These are phyloP conservation scores for Prosapia bicincta DNA, from an alignment of 2,888 invertebrate genomes.

Conservation along the genomic window DNA sequence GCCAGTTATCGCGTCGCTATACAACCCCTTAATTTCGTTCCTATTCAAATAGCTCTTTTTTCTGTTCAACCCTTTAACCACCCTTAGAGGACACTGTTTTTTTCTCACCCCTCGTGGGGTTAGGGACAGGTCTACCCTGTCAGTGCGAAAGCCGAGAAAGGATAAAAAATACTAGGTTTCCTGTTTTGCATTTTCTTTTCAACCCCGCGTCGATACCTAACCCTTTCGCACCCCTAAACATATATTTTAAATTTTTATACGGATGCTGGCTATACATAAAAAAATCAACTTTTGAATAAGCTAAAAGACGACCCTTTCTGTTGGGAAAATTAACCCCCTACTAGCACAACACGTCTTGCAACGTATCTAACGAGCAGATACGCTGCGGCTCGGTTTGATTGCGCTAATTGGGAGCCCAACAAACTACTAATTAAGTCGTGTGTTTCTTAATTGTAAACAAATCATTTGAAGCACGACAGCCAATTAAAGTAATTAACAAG, in stretches of 20 bases:
- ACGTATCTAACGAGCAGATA: not conserved
- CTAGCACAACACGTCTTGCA: not conserved
- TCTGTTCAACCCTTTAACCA: constrained; percentile 24
- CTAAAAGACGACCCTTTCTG: constrained; percentile 2
- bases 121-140: constrained; percentile 20
- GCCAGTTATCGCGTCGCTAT: constrained; percentile 35
- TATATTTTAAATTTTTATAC: constrained; percentile 39
- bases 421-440: not conserved
- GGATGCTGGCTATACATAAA: constrained; percentile 35
- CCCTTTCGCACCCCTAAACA: constrained; percentile 33
- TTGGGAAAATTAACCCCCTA: not conserved
- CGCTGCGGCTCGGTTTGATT: not conserved
- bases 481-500: not conserved
- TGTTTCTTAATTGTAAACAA: not conserved
- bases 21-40: constrained; percentile 38
- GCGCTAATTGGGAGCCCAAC: not conserved
- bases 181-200: constrained; percentile 38
- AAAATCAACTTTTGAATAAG: constrained; percentile 31
- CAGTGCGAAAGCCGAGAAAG: constrained; percentile 8
- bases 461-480: not conserved
- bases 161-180: constrained; percentile 37
- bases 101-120: constrained; percentile 31
- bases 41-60: constrained; percentile 38
- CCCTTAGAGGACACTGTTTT: constrained; percentile 28
- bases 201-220: constrained; percentile 22